Conservation (phyloP, 2,113 vertebrate genomes). For the Himantopus leucocephalus region DNA sequence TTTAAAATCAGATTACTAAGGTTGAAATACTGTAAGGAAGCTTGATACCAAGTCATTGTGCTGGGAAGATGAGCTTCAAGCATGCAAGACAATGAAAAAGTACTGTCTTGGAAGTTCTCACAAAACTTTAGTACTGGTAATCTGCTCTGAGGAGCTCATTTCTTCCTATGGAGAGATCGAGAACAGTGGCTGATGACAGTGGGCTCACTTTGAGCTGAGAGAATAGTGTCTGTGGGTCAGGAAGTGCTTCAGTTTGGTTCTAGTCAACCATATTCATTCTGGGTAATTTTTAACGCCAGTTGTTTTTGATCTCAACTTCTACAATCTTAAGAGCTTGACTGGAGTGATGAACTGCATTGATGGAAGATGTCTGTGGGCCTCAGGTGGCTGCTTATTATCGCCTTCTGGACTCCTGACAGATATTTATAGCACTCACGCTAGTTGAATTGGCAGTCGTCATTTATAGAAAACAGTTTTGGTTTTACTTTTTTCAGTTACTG, state of each 20-base stretch:
- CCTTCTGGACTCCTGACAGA: neutral
- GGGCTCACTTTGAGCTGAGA: neutral
- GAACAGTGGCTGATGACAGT: neutral
- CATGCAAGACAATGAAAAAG: neutral
- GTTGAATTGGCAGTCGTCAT: neutral
- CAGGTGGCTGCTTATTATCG: neutral
- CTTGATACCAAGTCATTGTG: neutral
- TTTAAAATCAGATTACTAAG: neutral
- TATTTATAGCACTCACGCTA: neutral
- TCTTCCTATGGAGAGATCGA: neutral
- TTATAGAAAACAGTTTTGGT: neutral
- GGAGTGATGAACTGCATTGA: neutral
- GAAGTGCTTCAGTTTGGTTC: neutral
- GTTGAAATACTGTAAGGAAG: neutral
- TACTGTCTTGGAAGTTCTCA: neutral
- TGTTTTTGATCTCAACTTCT: neutral
- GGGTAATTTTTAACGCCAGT: neutral
- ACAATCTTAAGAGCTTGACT: neutral
- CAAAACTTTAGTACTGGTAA: neutral
- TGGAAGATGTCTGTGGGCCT: neutral
- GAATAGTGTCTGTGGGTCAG: neutral
- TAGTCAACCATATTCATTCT: neutral
- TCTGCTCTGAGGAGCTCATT: neutral
- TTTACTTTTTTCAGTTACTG: neutral
- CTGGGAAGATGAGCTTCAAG: neutral